Evolutionary conservation across 2,113 vertebrate genomes (phyloP).

Genomic region (Pica pica): DNA sequence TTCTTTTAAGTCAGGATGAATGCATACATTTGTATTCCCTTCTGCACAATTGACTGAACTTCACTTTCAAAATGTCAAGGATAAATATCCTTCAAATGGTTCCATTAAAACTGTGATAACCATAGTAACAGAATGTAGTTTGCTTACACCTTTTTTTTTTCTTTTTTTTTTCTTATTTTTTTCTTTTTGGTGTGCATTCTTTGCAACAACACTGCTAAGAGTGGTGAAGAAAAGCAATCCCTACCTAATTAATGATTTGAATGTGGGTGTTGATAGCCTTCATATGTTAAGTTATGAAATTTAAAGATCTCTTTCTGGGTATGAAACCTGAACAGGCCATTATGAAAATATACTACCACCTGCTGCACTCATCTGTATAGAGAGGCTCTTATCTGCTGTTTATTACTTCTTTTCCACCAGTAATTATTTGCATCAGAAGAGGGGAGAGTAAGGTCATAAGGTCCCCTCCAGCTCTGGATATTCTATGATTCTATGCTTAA

Average conservation of each 20-base stretch:
- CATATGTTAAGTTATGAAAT: not conserved
- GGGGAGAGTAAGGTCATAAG: not conserved
- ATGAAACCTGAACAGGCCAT: not conserved
- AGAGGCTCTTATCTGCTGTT: not conserved
- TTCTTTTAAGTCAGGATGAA: constrained; percentile 42
- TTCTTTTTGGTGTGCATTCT: not conserved
- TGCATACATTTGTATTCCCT: constrained; percentile 39
- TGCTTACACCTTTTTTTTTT: not conserved
- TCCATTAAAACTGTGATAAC: constrained; percentile 49
- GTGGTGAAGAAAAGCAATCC: not conserved
- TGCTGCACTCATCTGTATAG: not conserved
- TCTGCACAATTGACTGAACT: constrained; percentile 56
- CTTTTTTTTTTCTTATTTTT: not conserved
- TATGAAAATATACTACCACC: not conserved
- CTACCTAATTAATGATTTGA: not conserved
- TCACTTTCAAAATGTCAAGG: constrained; percentile 60
- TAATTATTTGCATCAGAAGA: not conserved
- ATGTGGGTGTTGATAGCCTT: not conserved
- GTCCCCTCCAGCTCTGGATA: not conserved
- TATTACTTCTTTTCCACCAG: not conserved
- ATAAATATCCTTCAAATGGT: constrained; percentile 65
- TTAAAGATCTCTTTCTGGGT: not conserved
- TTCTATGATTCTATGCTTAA: not conserved
- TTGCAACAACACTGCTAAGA: not conserved
- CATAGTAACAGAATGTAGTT: constrained; percentile 9